Base-by-base conservation (phyloP, 2,888 invertebrate genomes). In the Microplitis manilae region DNA sequence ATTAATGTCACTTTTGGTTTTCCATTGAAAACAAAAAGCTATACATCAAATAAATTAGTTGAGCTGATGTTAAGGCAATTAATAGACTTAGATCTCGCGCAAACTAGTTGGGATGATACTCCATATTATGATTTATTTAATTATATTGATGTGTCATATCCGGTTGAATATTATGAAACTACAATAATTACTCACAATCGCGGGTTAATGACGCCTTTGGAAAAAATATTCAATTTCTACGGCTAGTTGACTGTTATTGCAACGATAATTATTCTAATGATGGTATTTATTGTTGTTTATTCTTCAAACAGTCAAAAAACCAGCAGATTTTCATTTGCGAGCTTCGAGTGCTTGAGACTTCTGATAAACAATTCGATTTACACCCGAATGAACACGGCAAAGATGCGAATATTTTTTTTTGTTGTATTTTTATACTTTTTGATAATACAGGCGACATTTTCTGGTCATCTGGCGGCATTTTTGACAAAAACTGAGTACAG, bases 401-500 rank as follows among this genome's bases (percentile, higher is more conserved):
- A 9, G 50, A 50, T 50, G 4, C 50, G 13, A 80, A 73, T 62
- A 17, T 62, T 62, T 62, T 62, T 62, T 15, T 62, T n/a, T 1
- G 15, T 62, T 1, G 6, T 62, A 62, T 62, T 62, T 62, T 62
- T 62, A 1, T 62, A 62, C 1, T 62, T 17, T 17, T 1, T 62
- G 62, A 15, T 62, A 4, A n/a, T 17, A 1, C 62, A 62, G 15
- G 20, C 62, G n/a, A 62, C 62, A n/a, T 62, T 62, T 15, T 17
- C 17, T 1, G 62, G 62, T 1, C 6, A 62, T 17, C 8, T 62
- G 7, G 62, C 17, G 6, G 20, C 15, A 15, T 62, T 62, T 15
- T 20, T 62, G 62, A 62, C 62, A 1, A 15, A 17, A n/a, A n/a
- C 17, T 1, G 15, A n/a, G 20, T 62, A 17, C 15, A 15, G 1